Base-by-base conservation (phyloP, 2,797 vertebrate species). In the Gouania willdenowi region DNA sequence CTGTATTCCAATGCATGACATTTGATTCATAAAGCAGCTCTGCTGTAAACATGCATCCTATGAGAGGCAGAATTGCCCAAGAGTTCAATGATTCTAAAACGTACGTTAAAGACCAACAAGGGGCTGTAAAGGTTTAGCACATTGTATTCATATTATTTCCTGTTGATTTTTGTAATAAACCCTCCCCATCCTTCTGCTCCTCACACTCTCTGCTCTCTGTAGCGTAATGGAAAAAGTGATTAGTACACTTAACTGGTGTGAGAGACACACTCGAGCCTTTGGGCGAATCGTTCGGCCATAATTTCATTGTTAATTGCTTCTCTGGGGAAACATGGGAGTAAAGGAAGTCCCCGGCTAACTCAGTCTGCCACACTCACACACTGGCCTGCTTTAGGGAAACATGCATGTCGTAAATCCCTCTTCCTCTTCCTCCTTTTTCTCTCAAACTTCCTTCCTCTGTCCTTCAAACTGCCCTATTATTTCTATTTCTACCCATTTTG, bases 271-370 rank as follows among this genome's bases (percentile, higher is more conserved):
- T 53, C 32, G 43, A 56, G 75, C 83, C 81, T 63, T 25, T 46
- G 52, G 81, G 69, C 65, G 38, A 71, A 82, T 77, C 72, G 80
- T 85, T 88, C 67, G 58, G 59, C 83, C 81, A 79, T 87, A 72
- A 86, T 88, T 83, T 89, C 82, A 89, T 87, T 86, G 86, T 87
- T 90, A 89, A 89, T 90, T 90, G 83, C 84, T 69, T 87, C 85
- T 88, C 84, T 53, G 36, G 83, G 81, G 86, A 88, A 38, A 43
- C 50, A 55, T 53, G 72, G 40, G 68, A 54, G 62, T 52, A 68
- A 65, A 71, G 45, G 59, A 74, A 66, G 78, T 79, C 73, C 26
- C 26, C 25, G 76, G 74, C 75, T 76, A 58, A 59, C 71, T 43
- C 3, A 49, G 67, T 74, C 77, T 77, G 77, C 74, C 80, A 81